Evolutionary conservation across 1,140 invertebrate genomes (phyloP), one percentile per base, ranked within the genome.

Genomic region (Lycorma delicatula): DNA sequence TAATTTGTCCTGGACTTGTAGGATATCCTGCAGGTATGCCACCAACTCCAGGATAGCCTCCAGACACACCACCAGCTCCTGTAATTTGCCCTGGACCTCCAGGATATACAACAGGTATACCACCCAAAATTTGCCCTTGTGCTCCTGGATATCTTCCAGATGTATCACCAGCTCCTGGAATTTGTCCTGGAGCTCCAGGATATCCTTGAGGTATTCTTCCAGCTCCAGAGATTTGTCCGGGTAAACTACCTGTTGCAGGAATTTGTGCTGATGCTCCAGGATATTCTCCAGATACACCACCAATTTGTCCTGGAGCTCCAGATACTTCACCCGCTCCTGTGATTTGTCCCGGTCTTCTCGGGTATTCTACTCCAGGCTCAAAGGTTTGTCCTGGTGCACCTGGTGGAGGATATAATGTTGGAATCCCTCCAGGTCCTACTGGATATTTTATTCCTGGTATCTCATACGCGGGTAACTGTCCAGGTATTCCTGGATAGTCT

Each of bases 81-180:
- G 54, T 31, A 48, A 55, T 50, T 49, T 48, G 49, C 18, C 63
- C 63, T 25, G 54, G 57, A 27, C 46, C 26, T 7, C 49, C 62
- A 31, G 52, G 46, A 34, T 34, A 34, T n/a, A 9, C 9, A 26
- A 28, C 54, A 18, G 48, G 61, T 41, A 56, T 31, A 48, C 28
- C 29, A 6, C 1, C 55, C n/a, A 59, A 59, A 20, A 60, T 59
- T 22, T 53, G 26, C 44, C 44, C 60, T 54, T 58, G 61, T 1
- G 44, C 22, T 41, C 31, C 41, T 58, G 59, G 51, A 26, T 60
- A 41, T 57, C 46, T 53, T 55, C 60, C 58, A 23, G 62, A 31
- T 27, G 52, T 47, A 11, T 62, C 58, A 6, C 34, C 54, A 18
- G 23, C 3, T 44, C 27, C 28, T 38, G 6, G 18, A 38, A 46